A percentile compares a stretch with the other conserved stretches of the same genome.
These are phyloP conservation scores for Steinernema scapterisci DNA, from an alignment of 2,888 invertebrate species.

Conservation along the genomic window DNA sequence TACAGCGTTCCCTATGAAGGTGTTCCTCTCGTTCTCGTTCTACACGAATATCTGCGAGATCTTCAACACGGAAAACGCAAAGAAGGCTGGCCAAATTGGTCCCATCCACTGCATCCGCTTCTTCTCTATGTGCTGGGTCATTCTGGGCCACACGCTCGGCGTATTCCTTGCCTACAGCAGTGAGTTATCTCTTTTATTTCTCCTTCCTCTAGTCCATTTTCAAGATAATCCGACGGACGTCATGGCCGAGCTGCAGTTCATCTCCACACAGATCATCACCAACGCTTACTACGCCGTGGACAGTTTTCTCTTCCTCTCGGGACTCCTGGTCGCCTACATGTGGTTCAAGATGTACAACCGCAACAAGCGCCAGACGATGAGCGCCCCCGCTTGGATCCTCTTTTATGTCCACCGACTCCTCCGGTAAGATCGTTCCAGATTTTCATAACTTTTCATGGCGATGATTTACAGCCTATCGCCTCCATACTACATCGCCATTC, in stretches of 20 bases:
- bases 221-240: constrained; percentile 43
- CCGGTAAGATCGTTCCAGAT: constrained; percentile 24
- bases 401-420: constrained; percentile 43
- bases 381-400: constrained; percentile 38
- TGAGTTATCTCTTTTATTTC: background rate
- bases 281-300: constrained; percentile 53
- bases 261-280: constrained; percentile 45
- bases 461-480: constrained; percentile 30
- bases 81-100: constrained; percentile 49
- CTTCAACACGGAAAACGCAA: constrained; percentile 32
- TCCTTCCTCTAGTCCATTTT: constrained; percentile 66
- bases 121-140: constrained; percentile 56
- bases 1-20: constrained; percentile 25
- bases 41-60: constrained; percentile 47
- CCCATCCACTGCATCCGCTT: constrained; percentile 53
- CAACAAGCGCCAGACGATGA: constrained; percentile 31
- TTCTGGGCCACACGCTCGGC: constrained; percentile 3
- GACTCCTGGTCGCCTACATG: constrained; percentile 45
- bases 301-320: constrained; percentile 54
- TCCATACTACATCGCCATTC: constrained; percentile 32
- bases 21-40: constrained; percentile 44
- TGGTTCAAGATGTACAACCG: constrained; percentile 42
- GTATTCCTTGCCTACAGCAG: constrained; percentile 25
- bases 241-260: constrained; percentile 38
- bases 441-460: no score